Base-by-base conservation (phyloP, 2,113 vertebrate species). In the Drymodes brunneopygia region DNA sequence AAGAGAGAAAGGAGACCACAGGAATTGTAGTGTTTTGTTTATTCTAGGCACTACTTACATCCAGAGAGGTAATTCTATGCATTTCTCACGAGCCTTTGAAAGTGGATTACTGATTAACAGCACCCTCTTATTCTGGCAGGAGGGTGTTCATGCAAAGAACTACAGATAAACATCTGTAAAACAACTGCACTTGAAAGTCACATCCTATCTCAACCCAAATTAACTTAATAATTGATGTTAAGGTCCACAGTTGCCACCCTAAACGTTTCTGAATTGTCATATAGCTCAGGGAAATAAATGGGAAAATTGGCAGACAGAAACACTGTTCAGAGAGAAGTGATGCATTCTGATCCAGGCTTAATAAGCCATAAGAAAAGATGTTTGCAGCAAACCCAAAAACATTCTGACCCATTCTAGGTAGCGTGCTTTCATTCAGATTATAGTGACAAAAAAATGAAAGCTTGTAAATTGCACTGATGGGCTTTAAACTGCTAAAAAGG, bases 401-500 rank as follows among this genome's bases (percentile, higher is more conserved):
- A 3, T n/a, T 48, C 51, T 71, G 62, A 70, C 40, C 15, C 66
- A 62, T 29, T 25, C 66, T 33, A 89, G 44, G 50, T 31, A 78
- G 53, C 23, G 45, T 64, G 36, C 47, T 71, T 86, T 81, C 48
- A 22, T 84, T 62, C 79, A 71, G 60, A 50, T 69, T 31, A 44
- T 21, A 86, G 58, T 0, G 90, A 77, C 45, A 36, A 83, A 78
- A 86, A 92, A 70, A 10, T 1, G 33, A 64, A 86, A 96, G 44
- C 56, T 53, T 81, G 75, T 48, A 67, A 48, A 93, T 48, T 19
- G 19, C 66, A 90, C 38, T 2, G 16, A 79, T 71, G 87, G 61
- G 75, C 64, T 86, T 95, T 81, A 62, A 96, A 90, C 53, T 62
- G 78, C 74, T 70, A 83, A 94, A 83, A 88, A 84, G 81, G 81